Evolutionary conservation across 30 jellyfish, hydroid and myxozoan species (phyloP).

Genomic region (Hydractinia symbiolongicarpus): DNA sequence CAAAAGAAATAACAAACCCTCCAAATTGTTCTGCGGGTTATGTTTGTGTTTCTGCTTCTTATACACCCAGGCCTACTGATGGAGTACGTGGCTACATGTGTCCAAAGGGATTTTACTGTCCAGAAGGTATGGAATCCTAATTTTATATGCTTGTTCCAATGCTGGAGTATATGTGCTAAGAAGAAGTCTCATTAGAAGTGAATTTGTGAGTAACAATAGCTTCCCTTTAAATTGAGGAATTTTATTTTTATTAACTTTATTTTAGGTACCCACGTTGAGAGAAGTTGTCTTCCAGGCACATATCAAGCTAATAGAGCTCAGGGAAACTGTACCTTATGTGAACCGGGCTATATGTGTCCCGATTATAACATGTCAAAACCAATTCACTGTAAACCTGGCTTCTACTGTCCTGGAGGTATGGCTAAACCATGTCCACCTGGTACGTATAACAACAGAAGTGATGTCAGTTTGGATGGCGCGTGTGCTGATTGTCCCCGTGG

Average conservation of each 20-base stretch:
- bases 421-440: slow-evolving; percentile 91
- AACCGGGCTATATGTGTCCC: slow-evolving; percentile 73
- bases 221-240: too few relatives aligned
- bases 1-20: slow-evolving; percentile 59
- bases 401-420: slow-evolving; percentile 85
- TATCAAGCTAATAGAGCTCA: slow-evolving; percentile 77
- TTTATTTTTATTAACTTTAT: too few relatives aligned
- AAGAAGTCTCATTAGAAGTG: too few relatives aligned
- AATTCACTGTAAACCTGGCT: slow-evolving; percentile 62
- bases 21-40: slow-evolving; percentile 87
- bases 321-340: slow-evolving; percentile 68
- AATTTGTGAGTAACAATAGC: too few relatives aligned
- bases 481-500: slow-evolving; percentile 84
- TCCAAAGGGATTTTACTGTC: slow-evolving; percentile 88
- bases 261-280: slow-evolving; percentile 65
- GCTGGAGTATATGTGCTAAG: too few relatives aligned
- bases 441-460: slow-evolving; percentile 74
- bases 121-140: slow-evolving; percentile 44
- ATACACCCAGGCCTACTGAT: slow-evolving; percentile 78
- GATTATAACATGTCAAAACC: slow-evolving; percentile 66
- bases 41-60: slow-evolving; percentile 76
- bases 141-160: too few relatives aligned
- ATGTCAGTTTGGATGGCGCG: slow-evolving; percentile 44
- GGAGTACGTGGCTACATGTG: slow-evolving; percentile 64
- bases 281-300: slow-evolving; percentile 78